phyloP scores from a whole-genome alignment of 2,888 invertebrate species.

The Philonicus albiceps region DNA sequence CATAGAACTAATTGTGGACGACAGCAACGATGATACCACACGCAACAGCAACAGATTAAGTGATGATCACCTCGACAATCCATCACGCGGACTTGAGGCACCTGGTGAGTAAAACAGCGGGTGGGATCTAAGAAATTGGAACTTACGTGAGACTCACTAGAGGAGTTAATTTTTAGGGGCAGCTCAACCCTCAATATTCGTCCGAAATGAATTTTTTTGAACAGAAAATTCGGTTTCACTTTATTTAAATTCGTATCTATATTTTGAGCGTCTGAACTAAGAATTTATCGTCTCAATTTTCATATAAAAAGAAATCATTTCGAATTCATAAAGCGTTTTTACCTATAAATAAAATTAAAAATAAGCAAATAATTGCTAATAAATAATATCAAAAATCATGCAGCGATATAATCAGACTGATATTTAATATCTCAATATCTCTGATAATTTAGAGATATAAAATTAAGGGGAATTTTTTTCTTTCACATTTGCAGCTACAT shows the following conservation, averaged over 20 bases:
- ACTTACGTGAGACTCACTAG: neutral
- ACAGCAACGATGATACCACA: conserved; percentile 3
- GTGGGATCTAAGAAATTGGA: neutral
- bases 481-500: neutral
- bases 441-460: too few species aligned
- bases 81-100: neutral
- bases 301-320: too few species aligned
- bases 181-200: too few species aligned
- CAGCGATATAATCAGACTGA: too few species aligned
- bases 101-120: neutral
- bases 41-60: neutral
- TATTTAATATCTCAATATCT: too few species aligned
- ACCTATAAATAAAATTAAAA: neutral
- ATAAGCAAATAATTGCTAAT: neutral
- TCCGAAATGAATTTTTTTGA: too few species aligned
- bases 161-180: neutral
- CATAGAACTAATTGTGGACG: neutral
- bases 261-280: neutral
- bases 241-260: neutral
- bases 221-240: neutral
- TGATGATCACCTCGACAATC: neutral
- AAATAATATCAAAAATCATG: neutral
- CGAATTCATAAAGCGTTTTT: neutral
- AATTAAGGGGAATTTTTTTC: too few species aligned
- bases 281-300: too few species aligned